These are phyloP conservation scores for Clostera curtula DNA, from an alignment of 2,888 invertebrate species.

Conservation along the genomic window DNA sequence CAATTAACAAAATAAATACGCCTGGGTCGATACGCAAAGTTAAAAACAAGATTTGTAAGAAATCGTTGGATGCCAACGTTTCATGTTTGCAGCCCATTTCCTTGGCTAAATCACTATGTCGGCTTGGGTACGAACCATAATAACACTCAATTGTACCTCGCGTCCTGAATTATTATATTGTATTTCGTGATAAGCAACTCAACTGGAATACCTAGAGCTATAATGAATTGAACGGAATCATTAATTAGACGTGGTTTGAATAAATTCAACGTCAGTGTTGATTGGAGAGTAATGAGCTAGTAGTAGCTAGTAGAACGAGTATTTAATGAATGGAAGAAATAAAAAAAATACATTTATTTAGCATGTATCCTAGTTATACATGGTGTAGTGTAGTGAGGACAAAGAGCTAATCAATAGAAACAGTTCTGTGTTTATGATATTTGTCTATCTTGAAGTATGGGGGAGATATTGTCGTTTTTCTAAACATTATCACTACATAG, in stretches of 20 bases:
- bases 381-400: too few relatives aligned
- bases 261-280: constrained; percentile 1
- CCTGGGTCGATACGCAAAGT: too few relatives aligned
- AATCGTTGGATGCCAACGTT: constrained; percentile 46
- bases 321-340: too few relatives aligned
- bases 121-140: constrained; percentile 27
- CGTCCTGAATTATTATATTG: constrained; percentile 11
- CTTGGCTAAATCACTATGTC: constrained; percentile 35
- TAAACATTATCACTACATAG: too few relatives aligned
- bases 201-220: constrained; percentile 7
- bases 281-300: constrained; percentile 4
- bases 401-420: too few relatives aligned
- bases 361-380: too few relatives aligned
- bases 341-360: too few relatives aligned
- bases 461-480: too few relatives aligned
- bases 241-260: background rate
- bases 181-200: constrained; percentile 17
- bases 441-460: too few relatives aligned
- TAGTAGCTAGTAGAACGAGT: constrained; percentile 4
- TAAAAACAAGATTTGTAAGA: constrained; percentile 43
- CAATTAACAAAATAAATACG: constrained; percentile 13
- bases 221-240: constrained; percentile 12
- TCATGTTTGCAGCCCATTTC: constrained; percentile 46
- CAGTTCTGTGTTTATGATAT: too few relatives aligned
- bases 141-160: constrained; percentile 26